Percentiles rank a stretch among this genome's conserved stretches.
These are phyloP conservation scores for Aphodius granarius DNA, from an alignment of 2,888 invertebrate species.

Conservation along the genomic window DNA sequence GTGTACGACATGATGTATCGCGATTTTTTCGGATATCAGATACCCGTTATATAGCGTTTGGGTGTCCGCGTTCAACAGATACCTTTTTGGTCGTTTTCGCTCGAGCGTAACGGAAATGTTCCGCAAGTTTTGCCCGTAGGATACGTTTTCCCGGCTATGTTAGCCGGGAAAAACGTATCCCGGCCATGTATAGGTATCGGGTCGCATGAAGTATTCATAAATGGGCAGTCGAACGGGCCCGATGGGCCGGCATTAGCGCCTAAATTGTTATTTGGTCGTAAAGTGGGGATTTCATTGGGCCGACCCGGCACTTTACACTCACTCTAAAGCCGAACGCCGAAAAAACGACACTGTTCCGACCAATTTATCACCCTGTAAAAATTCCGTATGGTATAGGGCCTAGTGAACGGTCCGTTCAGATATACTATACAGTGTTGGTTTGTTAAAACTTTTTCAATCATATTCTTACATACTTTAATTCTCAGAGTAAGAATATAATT, in stretches of 20 bases:
- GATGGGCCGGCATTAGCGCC: conserved; percentile 6
- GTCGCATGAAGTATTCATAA: conserved; percentile 11
- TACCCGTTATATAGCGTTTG: neutral
- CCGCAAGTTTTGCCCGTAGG: neutral
- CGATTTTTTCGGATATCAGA: neutral
- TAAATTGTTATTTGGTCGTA: conserved; percentile 10
- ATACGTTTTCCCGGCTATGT: neutral
- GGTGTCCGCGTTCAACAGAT: neutral
- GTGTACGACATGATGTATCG: neutral
- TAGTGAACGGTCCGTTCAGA: neutral
- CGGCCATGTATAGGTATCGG: neutral
- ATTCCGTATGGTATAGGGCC: neutral
- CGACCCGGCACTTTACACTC: neutral
- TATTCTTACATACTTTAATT: no score
- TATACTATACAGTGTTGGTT: neutral
- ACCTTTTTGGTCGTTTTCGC: neutral
- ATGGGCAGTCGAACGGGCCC: neutral
- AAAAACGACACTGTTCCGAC: neutral
- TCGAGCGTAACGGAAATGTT: neutral
- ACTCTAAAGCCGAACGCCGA: neutral
- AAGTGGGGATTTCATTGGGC: conserved; percentile 6
- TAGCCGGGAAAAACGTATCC: no score
- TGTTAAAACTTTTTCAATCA: no score
- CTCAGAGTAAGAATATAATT: no score
- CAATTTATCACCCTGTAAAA: neutral